Evolutionary conservation across 2,113 vertebrate genomes (phyloP).

Genomic region (Pithys albifrons): DNA sequence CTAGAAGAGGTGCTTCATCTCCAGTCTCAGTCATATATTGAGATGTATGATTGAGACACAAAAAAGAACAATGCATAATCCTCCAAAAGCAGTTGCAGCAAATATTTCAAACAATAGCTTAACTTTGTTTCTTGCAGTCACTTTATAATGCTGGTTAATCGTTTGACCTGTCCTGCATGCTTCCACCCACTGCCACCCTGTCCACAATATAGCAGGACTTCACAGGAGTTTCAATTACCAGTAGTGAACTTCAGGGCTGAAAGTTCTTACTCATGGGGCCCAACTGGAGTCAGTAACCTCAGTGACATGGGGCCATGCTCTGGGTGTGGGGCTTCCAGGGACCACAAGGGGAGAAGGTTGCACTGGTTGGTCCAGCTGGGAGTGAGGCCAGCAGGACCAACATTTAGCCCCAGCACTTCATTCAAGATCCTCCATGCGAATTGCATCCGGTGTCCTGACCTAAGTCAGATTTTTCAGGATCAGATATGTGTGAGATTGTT

Average conservation of each 20-base stretch:
- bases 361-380: neutral
- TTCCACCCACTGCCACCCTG: neutral
- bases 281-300: neutral
- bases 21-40: neutral
- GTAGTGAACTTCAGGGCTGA: neutral
- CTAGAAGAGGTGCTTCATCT: neutral
- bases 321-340: neutral
- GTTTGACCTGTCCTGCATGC: neutral
- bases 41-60: neutral
- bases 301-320: neutral
- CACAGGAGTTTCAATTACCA: neutral
- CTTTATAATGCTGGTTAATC: neutral
- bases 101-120: neutral
- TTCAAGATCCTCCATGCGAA: neutral
- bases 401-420: neutral
- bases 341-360: neutral
- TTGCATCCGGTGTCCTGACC: accelerated
- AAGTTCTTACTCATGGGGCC: neutral
- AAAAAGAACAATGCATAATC: neutral
- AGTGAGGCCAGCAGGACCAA: neutral
- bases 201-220: neutral
- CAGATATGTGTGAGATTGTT: neutral
- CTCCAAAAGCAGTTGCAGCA: neutral
- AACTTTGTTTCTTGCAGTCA: neutral
- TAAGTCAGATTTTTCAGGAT: neutral